phyloP scores from a whole-genome alignment of 2,113 vertebrate genomes.

The Mustela nigripes region DNA sequence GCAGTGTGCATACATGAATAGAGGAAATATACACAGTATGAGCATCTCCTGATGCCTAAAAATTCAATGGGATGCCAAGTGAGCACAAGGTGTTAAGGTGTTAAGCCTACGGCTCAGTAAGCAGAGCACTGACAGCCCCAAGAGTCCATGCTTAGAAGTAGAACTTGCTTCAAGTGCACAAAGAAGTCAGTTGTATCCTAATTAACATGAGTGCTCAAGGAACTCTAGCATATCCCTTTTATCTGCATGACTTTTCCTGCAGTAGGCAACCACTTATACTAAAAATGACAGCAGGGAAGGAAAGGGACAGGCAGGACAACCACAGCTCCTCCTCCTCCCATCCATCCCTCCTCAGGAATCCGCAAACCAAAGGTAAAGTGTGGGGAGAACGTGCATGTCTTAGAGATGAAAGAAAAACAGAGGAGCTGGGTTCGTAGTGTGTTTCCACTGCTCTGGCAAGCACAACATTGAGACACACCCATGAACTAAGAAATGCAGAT shows the following conservation, averaged over 20 bases:
- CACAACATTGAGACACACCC: neutral
- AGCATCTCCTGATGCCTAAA: too few species aligned
- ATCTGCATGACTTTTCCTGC: neutral
- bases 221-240: neutral
- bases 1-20: fast-evolving
- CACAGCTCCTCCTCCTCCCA: neutral
- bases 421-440: neutral
- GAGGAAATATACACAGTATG: fast-evolving
- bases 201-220: neutral
- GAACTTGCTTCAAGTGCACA: neutral
- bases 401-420: neutral
- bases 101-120: neutral
- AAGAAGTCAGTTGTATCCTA: neutral
- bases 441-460: neutral
- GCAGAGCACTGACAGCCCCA: neutral
- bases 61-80: neutral
- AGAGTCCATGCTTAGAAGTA: neutral
- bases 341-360: neutral
- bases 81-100: neutral
- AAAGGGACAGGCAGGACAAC: fast-evolving
- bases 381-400: fast-evolving
- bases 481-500: neutral
- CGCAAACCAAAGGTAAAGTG: neutral
- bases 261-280: too few species aligned
- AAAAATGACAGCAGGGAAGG: too few species aligned